Base-by-base conservation (phyloP, 2,888 invertebrate genomes). In the Cataglyphis albicans region DNA sequence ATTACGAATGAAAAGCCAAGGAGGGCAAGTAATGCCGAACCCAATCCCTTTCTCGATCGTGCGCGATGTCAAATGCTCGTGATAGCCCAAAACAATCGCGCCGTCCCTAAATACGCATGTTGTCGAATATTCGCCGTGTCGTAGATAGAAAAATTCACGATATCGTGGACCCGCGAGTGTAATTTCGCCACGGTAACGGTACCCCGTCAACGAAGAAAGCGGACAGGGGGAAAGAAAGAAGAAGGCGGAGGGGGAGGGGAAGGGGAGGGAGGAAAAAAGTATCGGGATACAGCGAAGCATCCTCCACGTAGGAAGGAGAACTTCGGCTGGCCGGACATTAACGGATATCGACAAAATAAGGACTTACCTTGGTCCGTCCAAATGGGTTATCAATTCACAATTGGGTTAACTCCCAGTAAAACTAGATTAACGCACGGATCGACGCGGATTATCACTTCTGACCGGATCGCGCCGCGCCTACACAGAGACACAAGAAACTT, bases 361-460 rank as follows among this genome's bases (percentile, higher is more conserved):
- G 90, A 92, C 95, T 95, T 96, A 97, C 97, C 97, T 97, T 97
- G 97, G 97, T 97, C 96, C 97, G 97, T 97, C 96, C 97, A 96
- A 96, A 96, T 96, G 96, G 96, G 96, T 96, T 95, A 95, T 96
- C 95, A 95, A 95, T 96, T 96, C 95, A 96, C 95, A 96, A 96
- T 96, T 96, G 94, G 95, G 94, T 94, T 92, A 93, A 94, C 93
- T 95, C 94, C 95, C 93, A 93, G 91, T 93, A 91, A 93, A 93
- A 93, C 91, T 93, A 93, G 89, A 89, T 55, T 91, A 91, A 91
- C 86, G 92, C 93, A 92, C 93, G 93, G 94, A 95, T 95, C 92
- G 92, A 90, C 93, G 91, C 92, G 93, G 94, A 95, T 94, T 93
- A 91, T 88, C 91, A 89, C 92, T 88, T 35, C 32, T 44, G 63